Percentiles rank a stretch among this genome's conserved stretches.
Evolutionary conservation across 2,888 invertebrate genomes (phyloP).

Genomic region (Leistus spinibarbis): DNA sequence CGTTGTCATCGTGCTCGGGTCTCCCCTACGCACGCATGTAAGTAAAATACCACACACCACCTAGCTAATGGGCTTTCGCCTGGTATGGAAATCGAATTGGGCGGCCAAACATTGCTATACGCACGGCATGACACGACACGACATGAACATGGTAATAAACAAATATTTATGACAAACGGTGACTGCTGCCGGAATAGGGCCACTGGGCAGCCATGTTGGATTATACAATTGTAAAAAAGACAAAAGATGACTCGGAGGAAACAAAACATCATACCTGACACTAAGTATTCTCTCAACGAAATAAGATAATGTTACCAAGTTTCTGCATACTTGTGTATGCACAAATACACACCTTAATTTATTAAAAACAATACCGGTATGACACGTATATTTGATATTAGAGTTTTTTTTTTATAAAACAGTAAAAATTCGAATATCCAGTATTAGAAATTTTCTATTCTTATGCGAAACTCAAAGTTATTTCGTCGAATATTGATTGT

Average conservation of each 20-base stretch:
- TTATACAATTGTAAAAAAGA: slow-evolving; percentile 2
- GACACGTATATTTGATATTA: neutral
- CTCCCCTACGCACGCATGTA: neutral
- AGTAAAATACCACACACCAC: neutral
- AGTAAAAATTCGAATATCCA: too few relatives aligned
- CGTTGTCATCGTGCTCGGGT: too few relatives aligned
- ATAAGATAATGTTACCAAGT: neutral
- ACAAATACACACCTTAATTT: neutral
- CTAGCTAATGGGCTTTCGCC: slow-evolving; percentile 24
- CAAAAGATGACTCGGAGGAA: slow-evolving; percentile 32
- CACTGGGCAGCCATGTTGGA: slow-evolving; percentile 18
- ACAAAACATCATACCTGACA: neutral
- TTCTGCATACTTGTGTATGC: neutral
- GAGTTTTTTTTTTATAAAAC: too few relatives aligned
- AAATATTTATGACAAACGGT: slow-evolving; percentile 26
- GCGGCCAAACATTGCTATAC: slow-evolving; percentile 15
- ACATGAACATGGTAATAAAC: slow-evolving; percentile 14
- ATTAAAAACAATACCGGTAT: neutral
- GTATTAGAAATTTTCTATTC: too few relatives aligned
- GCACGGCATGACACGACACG: slow-evolving; percentile 3
- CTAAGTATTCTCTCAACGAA: neutral
- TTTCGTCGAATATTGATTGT: too few relatives aligned
- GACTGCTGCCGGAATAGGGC: slow-evolving; percentile 1
- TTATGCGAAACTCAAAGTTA: too few relatives aligned
- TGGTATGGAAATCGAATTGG: slow-evolving; percentile 32